Percentiles rank a stretch among this genome's conserved stretches.
phyloP scores from a whole-genome alignment of 2,113 vertebrate genomes.

The Psammodynastes pulverulentus region DNA sequence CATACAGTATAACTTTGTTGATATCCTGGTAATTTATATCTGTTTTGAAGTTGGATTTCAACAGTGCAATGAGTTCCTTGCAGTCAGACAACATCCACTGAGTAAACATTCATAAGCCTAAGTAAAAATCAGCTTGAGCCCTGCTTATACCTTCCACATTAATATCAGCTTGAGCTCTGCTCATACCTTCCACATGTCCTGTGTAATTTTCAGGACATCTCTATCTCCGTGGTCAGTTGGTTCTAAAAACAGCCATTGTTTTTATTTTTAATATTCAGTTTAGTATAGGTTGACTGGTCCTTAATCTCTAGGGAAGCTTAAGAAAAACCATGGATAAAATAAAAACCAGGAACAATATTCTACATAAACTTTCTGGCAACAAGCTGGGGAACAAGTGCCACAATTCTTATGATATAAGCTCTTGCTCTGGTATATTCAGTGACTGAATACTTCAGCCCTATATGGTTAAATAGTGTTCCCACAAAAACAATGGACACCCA shows the following conservation, averaged over 20 bases:
- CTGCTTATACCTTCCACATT: not conserved
- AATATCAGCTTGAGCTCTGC: not conserved
- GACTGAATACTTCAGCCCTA: too few relatives aligned
- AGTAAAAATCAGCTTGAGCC: not conserved
- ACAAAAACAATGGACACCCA: too few relatives aligned
- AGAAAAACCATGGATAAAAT: too few relatives aligned
- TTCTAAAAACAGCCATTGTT: not conserved
- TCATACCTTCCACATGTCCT: not conserved
- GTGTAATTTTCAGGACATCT: not conserved
- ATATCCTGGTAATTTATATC: not conserved
- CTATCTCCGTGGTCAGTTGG: not conserved
- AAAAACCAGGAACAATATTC: too few relatives aligned
- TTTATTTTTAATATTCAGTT: not conserved
- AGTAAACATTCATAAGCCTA: not conserved
- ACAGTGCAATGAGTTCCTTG: not conserved
- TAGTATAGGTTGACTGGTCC: not conserved
- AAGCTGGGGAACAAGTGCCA: too few relatives aligned
- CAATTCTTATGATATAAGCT: too few relatives aligned
- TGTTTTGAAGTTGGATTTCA: not conserved
- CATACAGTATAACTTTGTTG: not conserved
- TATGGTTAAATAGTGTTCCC: too few relatives aligned
- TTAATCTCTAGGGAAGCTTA: too few relatives aligned
- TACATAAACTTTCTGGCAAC: too few relatives aligned
- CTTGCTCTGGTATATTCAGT: too few relatives aligned
- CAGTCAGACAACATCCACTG: not conserved